A percentile compares a stretch with the other conserved stretches of the same genome.
phyloP scores from a whole-genome alignment of 2,888 invertebrate species.

The Aspidapion aeneum region DNA sequence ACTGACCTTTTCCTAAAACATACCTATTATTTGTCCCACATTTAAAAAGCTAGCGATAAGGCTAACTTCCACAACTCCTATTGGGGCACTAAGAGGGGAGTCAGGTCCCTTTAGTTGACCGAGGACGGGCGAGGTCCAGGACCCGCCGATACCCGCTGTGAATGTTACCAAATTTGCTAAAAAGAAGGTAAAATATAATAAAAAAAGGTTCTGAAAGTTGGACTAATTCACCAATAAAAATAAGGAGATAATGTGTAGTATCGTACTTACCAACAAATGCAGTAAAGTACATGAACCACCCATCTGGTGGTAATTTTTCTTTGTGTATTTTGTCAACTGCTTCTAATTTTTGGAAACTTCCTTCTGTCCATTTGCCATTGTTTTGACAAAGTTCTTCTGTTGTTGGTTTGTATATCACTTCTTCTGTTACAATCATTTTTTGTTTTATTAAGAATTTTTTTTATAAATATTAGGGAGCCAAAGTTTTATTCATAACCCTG shows the following conservation, averaged over 20 bases:
- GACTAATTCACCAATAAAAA: too few relatives aligned
- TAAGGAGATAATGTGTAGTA: too few relatives aligned
- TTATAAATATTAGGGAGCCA: too few relatives aligned
- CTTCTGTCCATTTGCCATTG: neutral
- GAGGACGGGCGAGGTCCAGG: slow-evolving; percentile 37
- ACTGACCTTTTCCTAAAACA: too few relatives aligned
- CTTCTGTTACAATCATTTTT: neutral
- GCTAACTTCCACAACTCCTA: slow-evolving; percentile 30
- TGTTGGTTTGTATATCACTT: neutral
- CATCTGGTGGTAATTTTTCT: neutral
- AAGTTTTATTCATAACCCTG: too few relatives aligned
- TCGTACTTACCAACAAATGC: neutral
- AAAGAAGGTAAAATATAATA: slow-evolving; percentile 13
- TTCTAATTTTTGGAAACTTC: neutral
- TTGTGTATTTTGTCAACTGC: neutral
- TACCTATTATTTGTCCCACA: slow-evolving; percentile 29
- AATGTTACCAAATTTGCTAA: slow-evolving; percentile 27
- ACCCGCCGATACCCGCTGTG: slow-evolving; percentile 25
- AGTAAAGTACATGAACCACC: neutral
- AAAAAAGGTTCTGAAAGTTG: too few relatives aligned
- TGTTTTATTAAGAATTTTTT: too few relatives aligned
- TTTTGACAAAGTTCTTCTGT: too few relatives aligned
- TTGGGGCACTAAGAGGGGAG: slow-evolving; percentile 29
- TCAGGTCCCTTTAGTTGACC: slow-evolving; percentile 24
- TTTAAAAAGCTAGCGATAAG: slow-evolving; percentile 31